Conservation (phyloP, 2,113 vertebrate genomes). For the Pardalotus punctatus region DNA sequence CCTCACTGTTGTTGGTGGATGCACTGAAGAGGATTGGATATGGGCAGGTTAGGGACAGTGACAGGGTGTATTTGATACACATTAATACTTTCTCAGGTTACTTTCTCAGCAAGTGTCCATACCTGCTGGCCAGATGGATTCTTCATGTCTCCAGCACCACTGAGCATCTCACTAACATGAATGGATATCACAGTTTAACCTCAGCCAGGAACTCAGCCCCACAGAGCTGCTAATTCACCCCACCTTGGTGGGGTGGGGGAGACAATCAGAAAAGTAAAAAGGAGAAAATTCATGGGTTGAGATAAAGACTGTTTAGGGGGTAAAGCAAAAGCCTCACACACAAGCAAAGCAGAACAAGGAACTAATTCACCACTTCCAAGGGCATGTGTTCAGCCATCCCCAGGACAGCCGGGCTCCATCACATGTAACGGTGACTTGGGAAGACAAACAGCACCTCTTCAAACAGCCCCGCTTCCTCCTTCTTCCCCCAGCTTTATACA, state of each 20-base stretch:
- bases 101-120: background rate
- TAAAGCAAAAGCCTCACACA: background rate
- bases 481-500: background rate
- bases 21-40: background rate
- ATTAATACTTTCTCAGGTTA: background rate
- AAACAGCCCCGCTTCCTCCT: background rate
- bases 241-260: fast-evolving
- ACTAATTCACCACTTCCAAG: background rate
- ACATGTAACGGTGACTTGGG: fast-evolving
- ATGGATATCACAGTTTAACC: background rate
- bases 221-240: background rate
- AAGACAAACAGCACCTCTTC: background rate
- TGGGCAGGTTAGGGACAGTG: background rate
- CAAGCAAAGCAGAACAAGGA: background rate
- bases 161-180: background rate
- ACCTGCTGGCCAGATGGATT: background rate
- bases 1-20: background rate
- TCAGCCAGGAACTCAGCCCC: background rate
- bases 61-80: background rate
- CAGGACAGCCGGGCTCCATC: background rate
- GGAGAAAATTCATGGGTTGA: background rate
- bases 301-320: background rate
- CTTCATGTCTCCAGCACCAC: background rate
- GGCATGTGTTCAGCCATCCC: background rate
- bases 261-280: background rate